phyloP scores from a whole-genome alignment of 2,888 invertebrate genomes.

The Trissolcus brochymenae region DNA sequence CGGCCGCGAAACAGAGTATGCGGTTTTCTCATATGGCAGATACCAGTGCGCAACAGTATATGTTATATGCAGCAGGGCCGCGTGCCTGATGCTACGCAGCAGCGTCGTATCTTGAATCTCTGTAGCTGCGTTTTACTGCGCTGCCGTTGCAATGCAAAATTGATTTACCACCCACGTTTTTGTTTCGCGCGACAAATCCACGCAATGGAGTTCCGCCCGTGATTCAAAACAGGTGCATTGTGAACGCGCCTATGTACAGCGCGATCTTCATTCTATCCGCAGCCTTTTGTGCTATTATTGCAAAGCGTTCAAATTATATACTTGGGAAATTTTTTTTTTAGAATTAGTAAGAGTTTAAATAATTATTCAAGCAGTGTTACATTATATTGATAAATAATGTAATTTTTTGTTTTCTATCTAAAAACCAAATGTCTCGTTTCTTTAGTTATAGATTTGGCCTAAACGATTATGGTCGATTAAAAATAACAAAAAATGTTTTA shows the following conservation, averaged over 20 bases:
- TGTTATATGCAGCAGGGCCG: slow-evolving; percentile 42
- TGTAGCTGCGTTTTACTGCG: slow-evolving; percentile 34
- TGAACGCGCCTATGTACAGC: not conserved
- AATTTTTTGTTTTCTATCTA: too few species aligned
- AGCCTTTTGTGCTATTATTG: slow-evolving; percentile 17
- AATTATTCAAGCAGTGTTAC: too few species aligned
- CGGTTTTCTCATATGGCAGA: slow-evolving; percentile 46
- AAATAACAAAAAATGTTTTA: not conserved
- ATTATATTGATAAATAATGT: too few species aligned
- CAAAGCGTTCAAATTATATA: not conserved
- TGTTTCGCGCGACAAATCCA: slow-evolving; percentile 60
- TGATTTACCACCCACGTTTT: slow-evolving; percentile 61
- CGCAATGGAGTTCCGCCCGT: slow-evolving; percentile 48
- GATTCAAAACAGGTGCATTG: slow-evolving; percentile 47
- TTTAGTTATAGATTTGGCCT: not conserved
- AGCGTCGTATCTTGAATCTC: slow-evolving; percentile 53
- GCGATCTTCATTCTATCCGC: slow-evolving; percentile 36
- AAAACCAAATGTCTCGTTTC: not conserved
- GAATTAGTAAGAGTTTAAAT: too few species aligned
- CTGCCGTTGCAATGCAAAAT: slow-evolving; percentile 54
- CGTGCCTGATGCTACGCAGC: slow-evolving; percentile 46
- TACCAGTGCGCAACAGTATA: slow-evolving; percentile 39
- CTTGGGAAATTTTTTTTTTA: too few species aligned
- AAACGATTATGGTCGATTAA: not conserved
- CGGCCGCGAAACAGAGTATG: slow-evolving; percentile 45